These are phyloP conservation scores for Theocolax elegans DNA, from an alignment of 1,140 invertebrate genomes.

Conservation along the genomic window DNA sequence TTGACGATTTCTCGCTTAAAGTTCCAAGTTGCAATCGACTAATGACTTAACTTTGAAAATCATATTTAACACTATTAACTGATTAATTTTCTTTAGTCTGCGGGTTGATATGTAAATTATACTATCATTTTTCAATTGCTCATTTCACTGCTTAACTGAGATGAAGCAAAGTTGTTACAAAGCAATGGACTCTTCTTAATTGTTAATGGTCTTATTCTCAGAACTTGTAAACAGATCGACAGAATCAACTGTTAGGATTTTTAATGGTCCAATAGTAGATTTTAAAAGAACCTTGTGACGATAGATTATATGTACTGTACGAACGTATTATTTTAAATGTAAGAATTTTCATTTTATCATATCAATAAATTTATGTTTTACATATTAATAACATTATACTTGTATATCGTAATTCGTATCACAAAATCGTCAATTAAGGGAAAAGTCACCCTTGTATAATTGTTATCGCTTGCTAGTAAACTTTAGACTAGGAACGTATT, in stretches of 20 bases:
- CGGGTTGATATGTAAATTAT: constrained; percentile 26
- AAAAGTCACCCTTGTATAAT: constrained; percentile 41
- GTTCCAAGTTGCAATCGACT: constrained; percentile 22
- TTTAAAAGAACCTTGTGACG: constrained; percentile 31
- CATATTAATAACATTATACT: constrained; percentile 39
- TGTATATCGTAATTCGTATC: constrained; percentile 39
- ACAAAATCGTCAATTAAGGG: constrained; percentile 44
- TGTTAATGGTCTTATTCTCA: constrained; percentile 28
- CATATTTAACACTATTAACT: constrained; percentile 22
- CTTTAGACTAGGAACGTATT: constrained; percentile 25
- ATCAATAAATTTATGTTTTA: constrained; percentile 41
- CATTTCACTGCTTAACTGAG: constrained; percentile 7
- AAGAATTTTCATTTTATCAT: constrained; percentile 40
- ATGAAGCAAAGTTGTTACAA: constrained; percentile 23
- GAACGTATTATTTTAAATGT: constrained; percentile 39
- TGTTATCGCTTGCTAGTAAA: constrained; percentile 35
- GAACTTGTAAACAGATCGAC: constrained; percentile 29
- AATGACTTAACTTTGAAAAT: constrained; percentile 24
- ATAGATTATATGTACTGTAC: constrained; percentile 40
- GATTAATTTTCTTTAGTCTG: not conserved
- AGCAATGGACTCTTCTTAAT: constrained; percentile 24
- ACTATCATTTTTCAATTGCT: constrained; percentile 24
- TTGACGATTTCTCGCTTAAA: constrained; percentile 21
- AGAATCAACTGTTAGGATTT: constrained; percentile 34
- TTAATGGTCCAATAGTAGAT: constrained; percentile 28